Evolutionary conservation across 2,888 invertebrate species (phyloP), one percentile per base, ranked within the genome.

Genomic region (Pecten maximus): DNA sequence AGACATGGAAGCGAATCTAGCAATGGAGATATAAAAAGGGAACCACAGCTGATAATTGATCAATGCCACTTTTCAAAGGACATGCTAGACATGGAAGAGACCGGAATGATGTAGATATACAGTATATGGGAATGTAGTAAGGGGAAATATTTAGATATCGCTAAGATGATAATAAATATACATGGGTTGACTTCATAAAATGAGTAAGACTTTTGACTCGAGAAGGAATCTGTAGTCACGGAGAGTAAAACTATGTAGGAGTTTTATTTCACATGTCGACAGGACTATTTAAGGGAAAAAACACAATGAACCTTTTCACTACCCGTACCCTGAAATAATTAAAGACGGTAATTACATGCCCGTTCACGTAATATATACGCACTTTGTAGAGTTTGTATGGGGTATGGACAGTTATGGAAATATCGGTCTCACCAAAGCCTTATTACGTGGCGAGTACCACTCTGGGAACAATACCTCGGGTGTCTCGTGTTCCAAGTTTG

Each of bases 301-400:
- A 35, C 74, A 74, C 74, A 74, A 74, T 74, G 23, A 35, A 35
- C 35, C 74, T 74, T 74, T 74, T 74, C 74, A 74, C 23, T 74
- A 74, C 74, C 74, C 74, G 10, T 74, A 74, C 74, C 74, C 74
- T 35, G 74, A 74, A 74, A 74, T 74, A 74, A 74, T 74, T 74
- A 74, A 74, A 74, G 35, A 74, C 74, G 74, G 23, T 74, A 74
- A 74, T 74, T 74, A 74, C 74, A 74, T 23, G 35, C 28, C 12
- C 74, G 74, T 35, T 74, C 74, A 74, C 74, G 74, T 74, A 74
- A 74, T 74, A 74, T 74, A 74, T 74, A 74, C 35, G 35, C 28
- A 60, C 60, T 28, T n/a, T 60, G n/a, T 16, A 28, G n/a, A 6
- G 60, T 74, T 74, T 74, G 74, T 74, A 74, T 54, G 50, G 50